These are phyloP conservation scores for Arctocebus calabarensis DNA, from an alignment of 2,797 vertebrate species.

Conservation along the genomic window DNA sequence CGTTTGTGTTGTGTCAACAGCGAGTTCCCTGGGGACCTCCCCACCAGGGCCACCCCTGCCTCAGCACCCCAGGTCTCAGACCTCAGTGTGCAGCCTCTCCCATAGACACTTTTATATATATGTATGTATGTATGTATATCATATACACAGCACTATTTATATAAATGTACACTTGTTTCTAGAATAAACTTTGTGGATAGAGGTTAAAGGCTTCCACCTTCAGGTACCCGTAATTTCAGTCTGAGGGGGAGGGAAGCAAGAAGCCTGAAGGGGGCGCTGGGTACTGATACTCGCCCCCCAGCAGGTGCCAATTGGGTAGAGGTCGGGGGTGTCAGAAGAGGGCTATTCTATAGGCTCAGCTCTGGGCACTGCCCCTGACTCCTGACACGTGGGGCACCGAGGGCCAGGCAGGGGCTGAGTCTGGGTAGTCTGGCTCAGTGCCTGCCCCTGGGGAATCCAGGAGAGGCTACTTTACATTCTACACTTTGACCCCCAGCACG, in stretches of 20 bases:
- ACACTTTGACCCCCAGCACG: background rate
- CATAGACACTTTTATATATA: slow-evolving; percentile 81
- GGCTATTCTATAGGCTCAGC: slow-evolving; percentile 58
- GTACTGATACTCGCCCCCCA: background rate
- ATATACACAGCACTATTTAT: slow-evolving; percentile 89
- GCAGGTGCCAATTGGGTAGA: background rate
- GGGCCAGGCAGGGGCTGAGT: background rate
- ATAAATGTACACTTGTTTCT: slow-evolving; percentile 93
- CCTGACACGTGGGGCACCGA: background rate
- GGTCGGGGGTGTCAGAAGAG: fast-evolving
- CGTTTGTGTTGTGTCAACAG: slow-evolving; percentile 78
- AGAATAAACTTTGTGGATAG: slow-evolving; percentile 91
- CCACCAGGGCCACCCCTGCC: background rate
- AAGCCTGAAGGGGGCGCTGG: background rate
- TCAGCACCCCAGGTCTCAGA: background rate
- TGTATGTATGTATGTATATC: slow-evolving; percentile 86
- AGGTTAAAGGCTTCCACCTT: slow-evolving; percentile 87
- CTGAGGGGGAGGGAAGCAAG: slow-evolving; percentile 72
- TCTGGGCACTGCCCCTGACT: background rate
- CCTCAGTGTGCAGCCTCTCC: slow-evolving; percentile 77
- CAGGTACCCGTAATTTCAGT: slow-evolving; percentile 89
- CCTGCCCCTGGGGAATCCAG: background rate
- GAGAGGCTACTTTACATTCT: slow-evolving; percentile 68
- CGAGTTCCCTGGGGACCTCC: background rate
- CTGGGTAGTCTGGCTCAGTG: background rate